phyloP scores from a whole-genome alignment of 1,140 invertebrate species.

The Drosophila virilis region DNA sequence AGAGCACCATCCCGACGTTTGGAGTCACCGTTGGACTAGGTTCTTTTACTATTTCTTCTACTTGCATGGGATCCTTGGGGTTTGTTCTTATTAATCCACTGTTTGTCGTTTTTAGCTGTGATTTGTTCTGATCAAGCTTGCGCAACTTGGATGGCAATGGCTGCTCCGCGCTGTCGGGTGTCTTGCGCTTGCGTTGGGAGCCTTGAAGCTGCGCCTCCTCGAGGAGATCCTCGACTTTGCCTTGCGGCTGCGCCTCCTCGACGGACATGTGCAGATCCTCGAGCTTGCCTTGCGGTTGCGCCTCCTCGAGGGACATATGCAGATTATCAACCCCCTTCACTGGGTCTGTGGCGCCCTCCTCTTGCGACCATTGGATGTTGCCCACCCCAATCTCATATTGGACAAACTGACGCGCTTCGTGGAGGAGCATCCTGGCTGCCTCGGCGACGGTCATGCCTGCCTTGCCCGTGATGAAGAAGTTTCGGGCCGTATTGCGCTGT shows the following conservation, averaged over 20 bases:
- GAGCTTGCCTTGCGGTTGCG: neutral
- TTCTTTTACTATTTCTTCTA: neutral
- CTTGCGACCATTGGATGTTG: conserved; percentile 86
- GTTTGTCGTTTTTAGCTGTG: neutral
- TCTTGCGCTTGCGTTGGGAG: conserved; percentile 23
- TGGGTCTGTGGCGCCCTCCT: neutral
- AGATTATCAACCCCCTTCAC: neutral
- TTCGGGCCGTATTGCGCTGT: conserved; percentile 88
- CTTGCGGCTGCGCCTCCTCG: conserved; percentile 27
- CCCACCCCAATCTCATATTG: conserved; percentile 87
- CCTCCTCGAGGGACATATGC: too few species aligned
- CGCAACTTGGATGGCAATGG: conserved; percentile 10
- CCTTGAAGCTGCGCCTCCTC: neutral
- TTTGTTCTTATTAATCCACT: neutral
- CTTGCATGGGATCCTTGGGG: neutral
- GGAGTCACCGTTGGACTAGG: too few species aligned
- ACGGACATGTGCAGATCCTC: conserved; percentile 50
- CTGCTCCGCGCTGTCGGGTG: neutral
- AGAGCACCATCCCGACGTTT: too few species aligned
- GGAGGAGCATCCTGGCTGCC: conserved; percentile 91
- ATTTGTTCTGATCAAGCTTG: conserved; percentile 9
- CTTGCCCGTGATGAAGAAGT: conserved; percentile 93
- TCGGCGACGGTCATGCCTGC: conserved; percentile 91
- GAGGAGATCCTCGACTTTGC: conserved; percentile 22
- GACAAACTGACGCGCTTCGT: conserved; percentile 91